Conservation (phyloP, 2,797 vertebrate genomes). For the Argya squamiceps region DNA sequence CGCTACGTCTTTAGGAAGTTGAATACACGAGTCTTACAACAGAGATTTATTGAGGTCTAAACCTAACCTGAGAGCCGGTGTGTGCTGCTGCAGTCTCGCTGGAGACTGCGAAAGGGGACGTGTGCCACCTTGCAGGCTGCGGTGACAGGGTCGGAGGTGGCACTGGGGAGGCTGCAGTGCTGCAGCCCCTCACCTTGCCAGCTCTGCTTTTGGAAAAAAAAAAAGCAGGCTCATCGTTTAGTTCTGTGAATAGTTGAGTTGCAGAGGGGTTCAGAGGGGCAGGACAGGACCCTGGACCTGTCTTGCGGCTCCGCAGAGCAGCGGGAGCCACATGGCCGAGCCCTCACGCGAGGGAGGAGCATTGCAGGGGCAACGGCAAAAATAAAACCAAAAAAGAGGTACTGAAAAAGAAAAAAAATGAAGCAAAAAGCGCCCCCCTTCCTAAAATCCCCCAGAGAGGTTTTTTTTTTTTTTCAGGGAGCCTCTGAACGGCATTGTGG, state of each 20-base stretch:
- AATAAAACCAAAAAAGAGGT: background rate
- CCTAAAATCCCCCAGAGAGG: background rate
- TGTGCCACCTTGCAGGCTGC: conserved; percentile 8
- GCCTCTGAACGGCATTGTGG: background rate
- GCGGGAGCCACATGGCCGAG: background rate
- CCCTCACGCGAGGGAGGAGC: background rate
- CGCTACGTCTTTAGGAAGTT: conserved; percentile 6
- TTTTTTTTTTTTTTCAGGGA: background rate
- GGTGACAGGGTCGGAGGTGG: background rate
- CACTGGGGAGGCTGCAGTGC: background rate
- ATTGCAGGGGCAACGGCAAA: background rate
- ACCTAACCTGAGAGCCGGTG: background rate
- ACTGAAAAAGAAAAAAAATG: background rate
- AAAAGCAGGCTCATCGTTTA: background rate
- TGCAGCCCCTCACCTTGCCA: background rate
- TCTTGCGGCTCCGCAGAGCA: background rate
- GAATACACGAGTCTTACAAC: conserved; percentile 45
- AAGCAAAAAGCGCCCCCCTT: background rate
- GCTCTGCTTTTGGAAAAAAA: background rate
- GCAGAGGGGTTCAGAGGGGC: background rate
- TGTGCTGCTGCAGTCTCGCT: background rate
- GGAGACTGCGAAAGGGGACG: background rate
- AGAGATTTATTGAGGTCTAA: conserved; percentile 59
- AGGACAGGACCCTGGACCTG: background rate
- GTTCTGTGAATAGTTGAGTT: background rate